A percentile compares a stretch with the other conserved stretches of the same genome.
Conservation (phyloP, 2,888 invertebrate genomes). For the Orchesellides sinensis region DNA sequence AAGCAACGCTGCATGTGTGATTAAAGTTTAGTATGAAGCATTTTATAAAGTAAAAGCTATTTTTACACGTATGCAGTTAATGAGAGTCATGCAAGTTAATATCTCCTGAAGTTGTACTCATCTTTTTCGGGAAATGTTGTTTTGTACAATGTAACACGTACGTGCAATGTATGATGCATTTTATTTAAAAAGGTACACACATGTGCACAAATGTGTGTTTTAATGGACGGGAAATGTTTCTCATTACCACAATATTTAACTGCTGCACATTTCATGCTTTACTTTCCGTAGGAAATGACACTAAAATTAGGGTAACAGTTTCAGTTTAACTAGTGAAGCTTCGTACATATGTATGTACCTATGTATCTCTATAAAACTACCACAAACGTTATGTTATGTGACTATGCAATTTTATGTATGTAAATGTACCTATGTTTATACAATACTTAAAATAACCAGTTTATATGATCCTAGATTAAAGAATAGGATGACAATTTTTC, state of each 20-base stretch:
- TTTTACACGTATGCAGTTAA: background rate
- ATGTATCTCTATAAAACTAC: no score
- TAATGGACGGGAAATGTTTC: constrained; percentile 21
- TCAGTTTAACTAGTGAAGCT: no score
- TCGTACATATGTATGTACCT: no score
- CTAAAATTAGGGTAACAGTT: background rate
- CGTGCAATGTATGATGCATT: background rate
- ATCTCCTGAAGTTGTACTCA: background rate
- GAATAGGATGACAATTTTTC: background rate
- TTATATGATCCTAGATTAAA: background rate
- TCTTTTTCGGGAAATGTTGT: no score
- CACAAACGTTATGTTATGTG: no score
- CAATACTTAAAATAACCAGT: no score
- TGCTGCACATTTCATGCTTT: background rate
- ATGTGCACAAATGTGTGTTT: background rate
- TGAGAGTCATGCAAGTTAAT: background rate
- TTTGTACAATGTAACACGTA: background rate
- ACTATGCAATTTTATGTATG: no score
- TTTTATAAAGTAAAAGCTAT: background rate
- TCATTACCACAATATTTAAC: constrained; percentile 16
- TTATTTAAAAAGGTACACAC: background rate
- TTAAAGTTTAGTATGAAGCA: background rate
- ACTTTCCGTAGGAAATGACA: constrained; percentile 1
- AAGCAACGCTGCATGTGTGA: background rate
- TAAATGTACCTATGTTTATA: no score